These are phyloP conservation scores for Lagria hirta DNA, from an alignment of 2,888 invertebrate genomes.

Conservation along the genomic window DNA sequence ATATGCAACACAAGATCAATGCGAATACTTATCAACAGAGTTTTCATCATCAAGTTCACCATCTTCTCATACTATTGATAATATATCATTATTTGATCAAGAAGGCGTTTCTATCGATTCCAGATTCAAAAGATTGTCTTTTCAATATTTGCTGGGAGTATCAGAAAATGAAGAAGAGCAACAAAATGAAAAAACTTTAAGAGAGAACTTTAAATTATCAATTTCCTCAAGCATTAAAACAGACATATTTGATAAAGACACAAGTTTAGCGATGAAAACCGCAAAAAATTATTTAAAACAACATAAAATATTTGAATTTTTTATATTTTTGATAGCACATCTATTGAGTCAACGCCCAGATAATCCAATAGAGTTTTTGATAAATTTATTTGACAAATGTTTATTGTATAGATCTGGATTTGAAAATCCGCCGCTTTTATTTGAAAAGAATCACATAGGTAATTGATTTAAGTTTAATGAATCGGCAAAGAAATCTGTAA, in stretches of 20 bases:
- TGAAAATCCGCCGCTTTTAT: constrained; percentile 54
- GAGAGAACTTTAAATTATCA: too few relatives aligned
- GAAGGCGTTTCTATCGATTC: background rate
- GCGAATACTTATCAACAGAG: constrained; percentile 16
- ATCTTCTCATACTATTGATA: too few relatives aligned
- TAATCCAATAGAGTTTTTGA: constrained; percentile 54
- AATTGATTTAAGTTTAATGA: constrained; percentile 20
- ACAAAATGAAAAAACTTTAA: too few relatives aligned
- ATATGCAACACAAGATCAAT: constrained; percentile 22
- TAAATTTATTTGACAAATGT: constrained; percentile 53
- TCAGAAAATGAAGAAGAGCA: constrained; percentile 25
- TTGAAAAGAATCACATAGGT: constrained; percentile 47
- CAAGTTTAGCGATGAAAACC: constrained; percentile 39
- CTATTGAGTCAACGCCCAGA: constrained; percentile 51
- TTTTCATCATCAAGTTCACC: constrained; percentile 7
- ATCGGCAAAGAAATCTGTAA: too few relatives aligned
- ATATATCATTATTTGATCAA: too few relatives aligned
- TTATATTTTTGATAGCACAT: constrained; percentile 55
- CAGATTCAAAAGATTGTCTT: constrained; percentile 5
- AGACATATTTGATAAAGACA: too few relatives aligned
- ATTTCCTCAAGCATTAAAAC: too few relatives aligned
- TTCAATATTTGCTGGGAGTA: constrained; percentile 46
- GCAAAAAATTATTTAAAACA: constrained; percentile 51
- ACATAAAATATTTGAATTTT: constrained; percentile 54
- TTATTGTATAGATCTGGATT: constrained; percentile 54